Percentiles rank a stretch among this genome's conserved stretches.
Conservation (phyloP, 2,888 invertebrate genomes). For the Monopis laevigella region DNA sequence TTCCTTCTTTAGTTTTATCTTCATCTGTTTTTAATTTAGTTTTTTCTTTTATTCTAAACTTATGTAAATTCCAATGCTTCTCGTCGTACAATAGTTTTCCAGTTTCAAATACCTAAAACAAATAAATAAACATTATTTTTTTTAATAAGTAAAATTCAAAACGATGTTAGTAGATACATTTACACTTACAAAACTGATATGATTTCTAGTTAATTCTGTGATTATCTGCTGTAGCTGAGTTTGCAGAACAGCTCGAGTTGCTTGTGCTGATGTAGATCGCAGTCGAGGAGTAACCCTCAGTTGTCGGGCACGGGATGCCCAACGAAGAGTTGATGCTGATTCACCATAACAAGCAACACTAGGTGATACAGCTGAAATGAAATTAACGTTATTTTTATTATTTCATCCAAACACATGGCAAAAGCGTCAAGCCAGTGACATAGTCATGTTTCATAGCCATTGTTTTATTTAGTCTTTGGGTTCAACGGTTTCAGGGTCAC, state of each 20-base stretch:
- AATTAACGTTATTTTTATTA: too few relatives aligned
- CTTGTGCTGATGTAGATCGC: constrained; percentile 16
- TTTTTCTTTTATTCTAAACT: constrained; percentile 19
- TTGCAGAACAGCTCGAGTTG: constrained; percentile 32
- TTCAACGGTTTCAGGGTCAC: too few relatives aligned
- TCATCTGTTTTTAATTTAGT: constrained; percentile 14
- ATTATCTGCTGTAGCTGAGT: constrained; percentile 49
- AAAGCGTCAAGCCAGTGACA: too few relatives aligned
- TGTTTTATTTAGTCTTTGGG: too few relatives aligned
- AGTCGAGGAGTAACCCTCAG: constrained; percentile 44
- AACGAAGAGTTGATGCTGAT: constrained; percentile 82
- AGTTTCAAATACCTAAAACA: constrained; percentile 38
- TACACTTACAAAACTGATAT: constrained; percentile 41
- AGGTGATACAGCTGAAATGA: constrained; percentile 76
- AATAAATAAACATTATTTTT: constrained; percentile 3
- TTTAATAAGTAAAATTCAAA: constrained; percentile 20
- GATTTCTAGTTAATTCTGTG: constrained; percentile 39
- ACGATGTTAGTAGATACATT: not conserved
- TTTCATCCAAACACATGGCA: too few relatives aligned
- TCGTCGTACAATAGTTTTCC: constrained; percentile 42
- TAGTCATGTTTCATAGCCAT: too few relatives aligned
- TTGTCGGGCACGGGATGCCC: constrained; percentile 79
- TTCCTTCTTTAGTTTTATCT: constrained; percentile 21
- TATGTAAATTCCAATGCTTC: constrained; percentile 34
- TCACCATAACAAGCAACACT: constrained; percentile 80